phyloP scores from a whole-genome alignment of 2,888 invertebrate genomes.

The Ecliptopera silaceata region DNA sequence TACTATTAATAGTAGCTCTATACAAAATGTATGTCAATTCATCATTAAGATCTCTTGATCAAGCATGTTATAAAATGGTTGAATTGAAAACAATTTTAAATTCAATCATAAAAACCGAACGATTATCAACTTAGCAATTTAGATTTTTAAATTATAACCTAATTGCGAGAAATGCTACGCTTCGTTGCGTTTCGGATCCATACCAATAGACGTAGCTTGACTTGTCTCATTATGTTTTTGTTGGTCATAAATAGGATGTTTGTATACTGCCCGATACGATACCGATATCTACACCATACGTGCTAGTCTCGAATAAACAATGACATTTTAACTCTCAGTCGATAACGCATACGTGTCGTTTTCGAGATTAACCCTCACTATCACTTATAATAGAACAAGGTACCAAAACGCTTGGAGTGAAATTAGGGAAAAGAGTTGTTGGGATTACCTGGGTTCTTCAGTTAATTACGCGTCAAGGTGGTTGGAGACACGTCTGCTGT shows the following conservation, averaged over 20 bases:
- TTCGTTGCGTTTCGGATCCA: constrained; percentile 31
- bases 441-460: too few relatives aligned
- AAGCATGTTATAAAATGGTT: not conserved
- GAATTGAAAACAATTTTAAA: constrained; percentile 16
- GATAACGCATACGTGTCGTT: too few relatives aligned
- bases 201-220: constrained; percentile 22
- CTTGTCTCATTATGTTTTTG: constrained; percentile 29
- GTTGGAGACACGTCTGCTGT: too few relatives aligned
- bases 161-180: constrained; percentile 32
- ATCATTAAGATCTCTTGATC: not conserved
- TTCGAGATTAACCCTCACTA: too few relatives aligned
- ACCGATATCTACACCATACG: too few relatives aligned
- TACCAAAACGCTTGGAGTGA: too few relatives aligned
- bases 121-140: constrained; percentile 22
- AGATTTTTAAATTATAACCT: constrained; percentile 26
- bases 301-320: too few relatives aligned
- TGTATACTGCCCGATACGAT: too few relatives aligned
- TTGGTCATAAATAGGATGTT: constrained; percentile 23
- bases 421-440: too few relatives aligned
- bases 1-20: not conserved
- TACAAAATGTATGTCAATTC: not conserved
- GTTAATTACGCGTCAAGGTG: too few relatives aligned
- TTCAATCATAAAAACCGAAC: constrained; percentile 20
- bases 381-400: too few relatives aligned
- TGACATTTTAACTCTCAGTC: too few relatives aligned